Evolutionary conservation across 92 coral and sea anemone genomes (phyloP).

Genomic region (Palythoa caribaeorum): DNA sequence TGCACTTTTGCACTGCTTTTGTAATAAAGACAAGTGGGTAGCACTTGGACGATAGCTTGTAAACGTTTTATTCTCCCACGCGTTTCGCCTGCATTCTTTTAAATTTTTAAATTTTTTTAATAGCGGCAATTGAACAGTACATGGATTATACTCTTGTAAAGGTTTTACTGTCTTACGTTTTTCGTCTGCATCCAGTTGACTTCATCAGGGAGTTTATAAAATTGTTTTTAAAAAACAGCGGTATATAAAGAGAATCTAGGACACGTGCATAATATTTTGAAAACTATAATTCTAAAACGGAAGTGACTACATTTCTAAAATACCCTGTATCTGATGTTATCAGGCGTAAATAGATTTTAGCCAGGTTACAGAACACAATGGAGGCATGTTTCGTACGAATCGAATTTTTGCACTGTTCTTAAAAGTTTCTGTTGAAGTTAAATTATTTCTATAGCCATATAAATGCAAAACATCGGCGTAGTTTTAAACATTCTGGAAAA

Average conservation of each 20-base stretch:
- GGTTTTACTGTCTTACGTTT: background rate
- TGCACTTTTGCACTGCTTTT: background rate
- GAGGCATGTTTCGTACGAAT: background rate
- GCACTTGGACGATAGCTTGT: background rate
- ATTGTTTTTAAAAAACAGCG: background rate
- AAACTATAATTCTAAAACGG: background rate
- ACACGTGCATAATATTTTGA: background rate
- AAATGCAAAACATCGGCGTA: background rate
- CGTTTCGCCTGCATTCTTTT: too few species aligned
- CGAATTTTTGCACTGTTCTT: background rate
- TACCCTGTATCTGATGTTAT: background rate
- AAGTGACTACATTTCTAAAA: background rate
- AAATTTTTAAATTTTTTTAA: background rate
- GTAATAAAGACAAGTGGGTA: background rate
- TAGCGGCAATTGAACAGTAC: background rate
- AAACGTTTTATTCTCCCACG: background rate
- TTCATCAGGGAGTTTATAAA: background rate
- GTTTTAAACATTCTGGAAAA: background rate
- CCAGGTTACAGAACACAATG: constrained; percentile 1
- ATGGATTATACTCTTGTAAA: background rate
- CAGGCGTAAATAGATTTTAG: background rate
- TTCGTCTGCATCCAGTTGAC: background rate
- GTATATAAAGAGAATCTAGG: background rate
- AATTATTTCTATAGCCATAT: background rate
- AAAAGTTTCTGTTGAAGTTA: background rate